Conservation (phyloP, 2,888 invertebrate species). For the Tetropium fuscum region DNA sequence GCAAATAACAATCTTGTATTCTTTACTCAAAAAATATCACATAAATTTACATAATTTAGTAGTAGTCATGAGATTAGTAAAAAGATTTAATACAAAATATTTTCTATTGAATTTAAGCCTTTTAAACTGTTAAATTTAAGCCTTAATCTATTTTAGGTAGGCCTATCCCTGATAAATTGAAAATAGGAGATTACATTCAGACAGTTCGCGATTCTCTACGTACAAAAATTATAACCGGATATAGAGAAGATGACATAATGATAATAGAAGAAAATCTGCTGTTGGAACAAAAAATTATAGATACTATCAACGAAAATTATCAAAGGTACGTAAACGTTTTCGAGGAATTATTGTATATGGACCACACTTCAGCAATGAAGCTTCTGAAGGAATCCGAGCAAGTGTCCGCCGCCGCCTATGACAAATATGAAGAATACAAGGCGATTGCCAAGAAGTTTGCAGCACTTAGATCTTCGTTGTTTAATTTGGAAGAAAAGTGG, state of each 20-base stretch:
- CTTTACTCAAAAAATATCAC: no score
- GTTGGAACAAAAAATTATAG: conserved; percentile 69
- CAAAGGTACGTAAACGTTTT: conserved; percentile 70
- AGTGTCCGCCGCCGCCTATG: conserved; percentile 64
- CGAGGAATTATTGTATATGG: conserved; percentile 72
- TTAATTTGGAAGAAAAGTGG: conserved; percentile 74
- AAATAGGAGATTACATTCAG: conserved; percentile 70
- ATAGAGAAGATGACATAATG: conserved; percentile 62
- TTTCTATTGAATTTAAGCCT: not conserved
- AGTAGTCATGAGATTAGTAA: no score
- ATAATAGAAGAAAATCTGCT: conserved; percentile 70
- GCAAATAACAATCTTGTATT: no score
- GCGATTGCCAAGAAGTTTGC: conserved; percentile 64
- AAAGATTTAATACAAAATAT: no score
- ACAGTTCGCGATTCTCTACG: conserved; percentile 63
- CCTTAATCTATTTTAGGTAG: conserved; percentile 59
- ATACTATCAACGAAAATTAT: conserved; percentile 66
- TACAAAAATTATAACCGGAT: conserved; percentile 64
- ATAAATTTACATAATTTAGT: no score
- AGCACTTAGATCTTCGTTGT: conserved; percentile 65
- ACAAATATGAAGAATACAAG: conserved; percentile 66
- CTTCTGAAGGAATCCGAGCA: conserved; percentile 68
- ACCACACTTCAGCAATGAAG: conserved; percentile 73
- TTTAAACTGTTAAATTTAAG: no score
- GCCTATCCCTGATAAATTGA: conserved; percentile 71